phyloP scores from a whole-genome alignment of 2,797 vertebrate genomes.

The Notoglanidium macrostoma region DNA sequence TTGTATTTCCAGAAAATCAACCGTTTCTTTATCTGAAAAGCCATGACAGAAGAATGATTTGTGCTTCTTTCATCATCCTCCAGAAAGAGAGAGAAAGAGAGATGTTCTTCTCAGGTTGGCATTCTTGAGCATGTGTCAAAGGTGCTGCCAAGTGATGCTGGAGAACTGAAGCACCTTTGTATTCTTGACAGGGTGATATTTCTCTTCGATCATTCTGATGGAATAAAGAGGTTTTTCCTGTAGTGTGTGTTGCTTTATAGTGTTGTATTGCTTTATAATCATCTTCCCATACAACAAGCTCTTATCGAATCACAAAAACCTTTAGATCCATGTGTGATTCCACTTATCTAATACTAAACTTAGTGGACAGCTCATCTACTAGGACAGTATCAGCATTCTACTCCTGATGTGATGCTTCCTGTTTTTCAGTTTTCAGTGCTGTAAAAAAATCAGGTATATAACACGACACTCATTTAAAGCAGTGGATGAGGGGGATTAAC shows the following conservation, averaged over 20 bases:
- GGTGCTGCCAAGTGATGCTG: conserved; percentile 51
- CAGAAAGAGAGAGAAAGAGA: conserved; percentile 35
- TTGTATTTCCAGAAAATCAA: conserved; percentile 44
- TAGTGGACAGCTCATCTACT: background rate
- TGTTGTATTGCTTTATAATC: background rate
- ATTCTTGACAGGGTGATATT: conserved; percentile 54
- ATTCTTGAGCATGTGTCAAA: conserved; percentile 53
- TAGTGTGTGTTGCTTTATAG: conserved; percentile 13
- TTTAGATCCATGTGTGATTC: background rate
- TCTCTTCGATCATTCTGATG: conserved; percentile 53
- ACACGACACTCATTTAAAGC: conserved; percentile 13
- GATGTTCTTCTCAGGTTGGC: conserved; percentile 38
- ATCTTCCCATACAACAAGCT: background rate
- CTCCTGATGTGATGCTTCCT: background rate
- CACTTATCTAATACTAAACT: background rate
- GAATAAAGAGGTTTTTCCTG: conserved; percentile 31
- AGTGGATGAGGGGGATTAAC: conserved; percentile 33
- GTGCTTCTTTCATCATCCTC: conserved; percentile 56
- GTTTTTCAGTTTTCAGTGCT: conserved; percentile 1
- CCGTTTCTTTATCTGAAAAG: conserved; percentile 52
- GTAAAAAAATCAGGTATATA: conserved; percentile 4
- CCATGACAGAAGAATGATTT: conserved; percentile 50
- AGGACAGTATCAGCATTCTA: background rate
- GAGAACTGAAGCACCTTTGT: conserved; percentile 55
- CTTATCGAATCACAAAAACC: background rate